Percentiles rank a stretch among this genome's conserved stretches.
phyloP scores from a whole-genome alignment of 1,140 invertebrate genomes.

The Drosophila pectinifera region DNA sequence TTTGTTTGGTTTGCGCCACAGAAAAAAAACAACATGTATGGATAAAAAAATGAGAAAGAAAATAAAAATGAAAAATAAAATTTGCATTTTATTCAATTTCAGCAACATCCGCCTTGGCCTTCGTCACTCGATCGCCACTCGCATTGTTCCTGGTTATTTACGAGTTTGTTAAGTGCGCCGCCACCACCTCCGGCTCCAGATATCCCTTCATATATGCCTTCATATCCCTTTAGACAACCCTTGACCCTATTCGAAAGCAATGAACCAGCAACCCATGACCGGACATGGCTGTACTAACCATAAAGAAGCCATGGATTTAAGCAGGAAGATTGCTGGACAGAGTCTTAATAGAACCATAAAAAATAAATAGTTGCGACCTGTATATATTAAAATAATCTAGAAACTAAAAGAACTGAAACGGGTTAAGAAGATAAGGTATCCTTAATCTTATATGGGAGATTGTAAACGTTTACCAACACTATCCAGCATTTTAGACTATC shows the following conservation, averaged over 20 bases:
- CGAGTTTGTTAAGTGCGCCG: slow-evolving; percentile 74
- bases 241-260: slow-evolving; percentile 27
- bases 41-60: slow-evolving; percentile 16
- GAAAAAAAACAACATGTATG: slow-evolving; percentile 15
- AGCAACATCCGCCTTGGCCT: slow-evolving; percentile 51
- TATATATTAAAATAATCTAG: too few species aligned
- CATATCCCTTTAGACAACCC: slow-evolving; percentile 3
- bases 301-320: not conserved
- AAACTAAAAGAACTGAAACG: too few species aligned
- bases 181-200: slow-evolving; percentile 1
- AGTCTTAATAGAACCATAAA: not conserved
- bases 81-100: slow-evolving; percentile 83
- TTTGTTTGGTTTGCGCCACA: slow-evolving; percentile 59
- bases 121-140: slow-evolving; percentile 44
- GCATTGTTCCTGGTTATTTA: slow-evolving; percentile 79
- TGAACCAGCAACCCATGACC: slow-evolving; percentile 42
- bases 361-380: not conserved
- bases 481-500: too few species aligned
- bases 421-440: too few species aligned
- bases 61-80: slow-evolving; percentile 72
- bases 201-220: not conserved
- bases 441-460: too few species aligned
- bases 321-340: too few species aligned
- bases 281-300: slow-evolving; percentile 58
- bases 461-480: too few species aligned